Base-by-base conservation (phyloP, 2,888 invertebrate genomes). In the Lithodes maja region DNA sequence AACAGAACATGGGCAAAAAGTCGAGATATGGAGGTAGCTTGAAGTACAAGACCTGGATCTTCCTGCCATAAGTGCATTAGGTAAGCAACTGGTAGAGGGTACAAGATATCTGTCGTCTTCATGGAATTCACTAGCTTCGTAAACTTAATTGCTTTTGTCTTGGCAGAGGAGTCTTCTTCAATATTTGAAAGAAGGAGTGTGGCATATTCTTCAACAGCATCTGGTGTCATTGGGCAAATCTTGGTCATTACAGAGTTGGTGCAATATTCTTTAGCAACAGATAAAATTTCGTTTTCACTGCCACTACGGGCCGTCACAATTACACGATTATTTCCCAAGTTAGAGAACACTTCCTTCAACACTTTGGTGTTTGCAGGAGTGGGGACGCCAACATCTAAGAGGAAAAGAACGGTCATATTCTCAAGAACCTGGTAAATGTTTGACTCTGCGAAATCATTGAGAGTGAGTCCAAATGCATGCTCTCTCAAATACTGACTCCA, bases 401-500 rank as follows among this genome's bases (percentile, higher is more conserved):
- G 53, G 52, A 81, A 84, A 9, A 89, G 85, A 49, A 81, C 69
- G 5, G 81, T 81, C 52, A 85, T 53, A 9, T 17, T 7, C 12
- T 54, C 53, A 49, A 89, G 61, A 2, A 50, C 80, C 7, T 81
- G 74, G 75, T 77, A 52, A 68, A 89, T 61, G 52, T 85, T 71
- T 2, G 68, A 54, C 7, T 89, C 74, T 12, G 81, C 68, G 9
- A 81, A 89, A n/a, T 89, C 88, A 33, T 61, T 81, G 54, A 89
- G 75, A 61, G 88, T 89, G 50, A 61, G 75, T 15, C 68, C 80
- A 61, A 89, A 81, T 0, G 85, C 74, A 53, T 89, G 84, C 2
- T 89, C 88, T 49, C 81, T 80, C 74, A 89, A 74, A 75, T 89
- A 89, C 53, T 89, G 85, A 55, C 7, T 75, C 88, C 88, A 89